Base-by-base conservation (phyloP, 2,888 invertebrate species). In the Latheticus oryzae region DNA sequence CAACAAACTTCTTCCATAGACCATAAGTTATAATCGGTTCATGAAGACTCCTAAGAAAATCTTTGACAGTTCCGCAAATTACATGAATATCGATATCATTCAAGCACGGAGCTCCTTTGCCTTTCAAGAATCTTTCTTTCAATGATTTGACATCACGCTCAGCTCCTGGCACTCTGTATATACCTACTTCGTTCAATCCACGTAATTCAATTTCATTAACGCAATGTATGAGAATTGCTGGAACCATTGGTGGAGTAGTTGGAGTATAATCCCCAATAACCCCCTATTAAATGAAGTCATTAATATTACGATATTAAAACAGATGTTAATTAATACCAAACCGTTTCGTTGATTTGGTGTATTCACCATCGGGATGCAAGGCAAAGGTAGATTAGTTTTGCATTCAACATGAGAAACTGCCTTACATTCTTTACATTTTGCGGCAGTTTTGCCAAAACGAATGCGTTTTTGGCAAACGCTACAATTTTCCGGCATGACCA, bases 51-150 rank as follows among this genome's bases (percentile, higher is more conserved):
- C 95, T 86, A 51, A 99, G 82, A 79, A 99, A 99, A 79, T 95
- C 93, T 81, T 98, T 99, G 33, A 99, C 83, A 59, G 93, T 93
- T 32, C 97, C 94, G 78, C 97, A 96, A 19, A 99, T 82, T 0
- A 91, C 91, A 78, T 97, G 89, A 16, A 97, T 83, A 75, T 99
- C 93, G 8, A 87, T 81, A 32, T 82, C 81, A 0, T 81, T 76
- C 23, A 98, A 82, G 69, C 88, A 89, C 0, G 97, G 97, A 0
- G 90, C 86, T 0, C 92, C 90, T 77, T 90, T 91, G 9, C 93
- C 92, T 64, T 88, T 88, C 3, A 96, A 81, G 76, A 97, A 95
- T 63, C 90, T 91, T 69, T 95, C 91, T 83, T 90, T 92, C 0
- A 93, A 81, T 23, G 84, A 84, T 75, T 92, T 94, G 24, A 97